Percentiles rank a stretch among this genome's conserved stretches.
Evolutionary conservation across 1,140 invertebrate species (phyloP).

Genomic region (Hycleus cichorii): DNA sequence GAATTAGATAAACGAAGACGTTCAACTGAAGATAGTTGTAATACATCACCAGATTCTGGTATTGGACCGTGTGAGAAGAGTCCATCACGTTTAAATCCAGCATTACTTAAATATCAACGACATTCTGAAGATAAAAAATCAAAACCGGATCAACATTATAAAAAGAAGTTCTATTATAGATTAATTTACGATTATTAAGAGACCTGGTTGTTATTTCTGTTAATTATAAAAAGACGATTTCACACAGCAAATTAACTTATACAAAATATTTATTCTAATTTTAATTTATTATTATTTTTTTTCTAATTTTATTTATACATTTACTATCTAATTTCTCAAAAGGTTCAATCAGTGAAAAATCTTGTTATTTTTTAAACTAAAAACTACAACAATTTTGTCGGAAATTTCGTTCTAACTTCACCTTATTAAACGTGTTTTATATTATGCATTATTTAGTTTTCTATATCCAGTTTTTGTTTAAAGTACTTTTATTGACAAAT

Average conservation of each 20-base stretch:
- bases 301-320: slow-evolving; percentile 5
- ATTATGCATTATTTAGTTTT: neutral
- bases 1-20: slow-evolving; percentile 72
- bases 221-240: slow-evolving; percentile 25
- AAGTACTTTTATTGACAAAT: no score
- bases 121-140: slow-evolving; percentile 47
- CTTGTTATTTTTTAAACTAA: no score
- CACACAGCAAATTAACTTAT: slow-evolving; percentile 25
- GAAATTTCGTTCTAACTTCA: neutral
- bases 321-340: neutral
- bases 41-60: slow-evolving; percentile 70
- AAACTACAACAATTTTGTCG: neutral
- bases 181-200: slow-evolving; percentile 18
- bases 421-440: neutral
- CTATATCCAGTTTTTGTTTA: no score
- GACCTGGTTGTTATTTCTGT: slow-evolving; percentile 18
- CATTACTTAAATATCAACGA: slow-evolving; percentile 56
- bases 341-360: no score
- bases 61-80: slow-evolving; percentile 54
- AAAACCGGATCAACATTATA: slow-evolving; percentile 58
- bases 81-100: slow-evolving; percentile 36
- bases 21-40: slow-evolving; percentile 64
- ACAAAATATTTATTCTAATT: slow-evolving; percentile 16
- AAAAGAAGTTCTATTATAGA: slow-evolving; percentile 71
- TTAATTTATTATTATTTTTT: slow-evolving; percentile 15